Base-by-base conservation (phyloP, 1,140 invertebrate genomes). In the Zaprionus kolodkinae region DNA sequence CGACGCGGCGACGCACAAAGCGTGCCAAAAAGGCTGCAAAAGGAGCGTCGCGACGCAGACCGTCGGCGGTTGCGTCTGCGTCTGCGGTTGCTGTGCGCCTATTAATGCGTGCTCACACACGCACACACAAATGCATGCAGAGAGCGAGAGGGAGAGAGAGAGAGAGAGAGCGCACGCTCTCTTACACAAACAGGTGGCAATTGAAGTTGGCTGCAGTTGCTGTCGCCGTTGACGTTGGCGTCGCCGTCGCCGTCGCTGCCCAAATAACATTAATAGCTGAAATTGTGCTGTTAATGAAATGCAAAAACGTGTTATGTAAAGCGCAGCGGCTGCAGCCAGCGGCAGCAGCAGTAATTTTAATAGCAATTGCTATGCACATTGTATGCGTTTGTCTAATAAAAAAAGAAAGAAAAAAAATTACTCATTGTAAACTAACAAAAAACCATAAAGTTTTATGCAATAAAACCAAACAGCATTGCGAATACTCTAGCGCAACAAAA, bases 291-390 rank as follows among this genome's bases (percentile, higher is more conserved):
- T 73, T 85, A 81, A 84, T 84, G 78, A 84, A 84, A 85, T 84
- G 78, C 81, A 80, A 72, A 71, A 87, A 79, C 72, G 72, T 87
- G 84, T 87, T 87, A 87, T 87, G 83, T 87, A 87, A 87, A 79
- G 40, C 62, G 55, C 50, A 79, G 30, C 38, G 21, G 21, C 50
- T 78, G 43, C 65, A 52, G 70, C n/a, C n/a, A 61, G 75, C 48
- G 59, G 48, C 38, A 57, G 9, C 50, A 79, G 43, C 65, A 52
- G 70, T 80, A 70, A 78, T 86, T 86, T 76, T 76, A 86, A 79
- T 78, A 79, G 72, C 81, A 80, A 74, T 84, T 79, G 61, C 73
- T 66, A 66, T 78, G 36, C 52, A 63, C 12, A 56, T 50, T 54
- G 35, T 63, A 43, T 56, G 33, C 57, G 35, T 27, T 30, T 65